Conservation (phyloP, 2,888 invertebrate species). For the Dusona sp. region DNA sequence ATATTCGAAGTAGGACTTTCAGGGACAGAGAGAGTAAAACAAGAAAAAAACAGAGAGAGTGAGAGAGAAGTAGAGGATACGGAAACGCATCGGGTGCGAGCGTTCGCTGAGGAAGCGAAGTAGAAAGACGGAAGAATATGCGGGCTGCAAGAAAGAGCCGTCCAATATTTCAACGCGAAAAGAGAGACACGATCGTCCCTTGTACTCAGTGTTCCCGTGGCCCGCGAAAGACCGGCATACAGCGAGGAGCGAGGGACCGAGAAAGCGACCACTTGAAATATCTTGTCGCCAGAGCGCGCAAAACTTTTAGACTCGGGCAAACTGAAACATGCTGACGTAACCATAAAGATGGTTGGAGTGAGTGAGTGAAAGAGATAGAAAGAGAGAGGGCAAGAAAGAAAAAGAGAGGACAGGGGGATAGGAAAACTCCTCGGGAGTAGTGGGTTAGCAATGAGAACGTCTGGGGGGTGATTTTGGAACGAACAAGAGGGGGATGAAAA, state of each 20-base stretch:
- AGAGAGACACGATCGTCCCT: conserved; percentile 67
- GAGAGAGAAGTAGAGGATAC: conserved; percentile 43
- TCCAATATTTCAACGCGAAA: conserved; percentile 83
- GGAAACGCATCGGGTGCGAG: conserved; percentile 58
- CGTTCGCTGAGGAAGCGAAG: conserved; percentile 69
- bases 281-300: conserved; percentile 83
- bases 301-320: conserved; percentile 83
- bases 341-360: conserved; percentile 80
- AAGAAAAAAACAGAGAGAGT: conserved; percentile 21
- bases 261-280: conserved; percentile 84
- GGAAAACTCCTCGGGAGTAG: conserved; percentile 65
- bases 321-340: conserved; percentile 85
- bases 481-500: conserved; percentile 46
- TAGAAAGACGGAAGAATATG: conserved; percentile 78
- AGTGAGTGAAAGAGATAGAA: conserved; percentile 15
- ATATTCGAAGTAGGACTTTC: conserved; percentile 12
- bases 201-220: conserved; percentile 41
- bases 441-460: conserved; percentile 53
- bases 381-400: conserved; percentile 23
- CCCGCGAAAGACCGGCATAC: conserved; percentile 59
- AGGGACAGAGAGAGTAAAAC: not conserved
- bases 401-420: conserved; percentile 20
- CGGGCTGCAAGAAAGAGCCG: conserved; percentile 83
- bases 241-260: conserved; percentile 70
- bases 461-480: conserved; percentile 58